These are phyloP conservation scores for Baccha elongata DNA, from an alignment of 2,888 invertebrate genomes.

Conservation along the genomic window DNA sequence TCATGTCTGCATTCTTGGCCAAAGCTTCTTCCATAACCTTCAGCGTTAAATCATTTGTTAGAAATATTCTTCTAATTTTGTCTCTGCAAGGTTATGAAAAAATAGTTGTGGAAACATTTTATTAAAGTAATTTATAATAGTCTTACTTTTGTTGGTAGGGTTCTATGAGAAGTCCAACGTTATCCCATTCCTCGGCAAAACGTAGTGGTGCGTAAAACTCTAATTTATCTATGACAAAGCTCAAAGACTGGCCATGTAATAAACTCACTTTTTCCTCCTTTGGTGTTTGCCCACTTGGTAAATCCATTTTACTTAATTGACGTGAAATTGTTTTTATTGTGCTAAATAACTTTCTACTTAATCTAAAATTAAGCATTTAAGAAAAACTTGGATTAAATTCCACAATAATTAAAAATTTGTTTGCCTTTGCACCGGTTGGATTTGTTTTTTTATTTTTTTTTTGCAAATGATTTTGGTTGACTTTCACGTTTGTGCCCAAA, in stretches of 20 bases:
- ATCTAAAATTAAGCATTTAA: slow-evolving; percentile 44
- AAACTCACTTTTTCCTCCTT: neutral
- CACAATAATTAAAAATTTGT: no score
- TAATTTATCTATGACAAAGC: slow-evolving; percentile 84
- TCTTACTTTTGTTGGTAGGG: slow-evolving; percentile 85
- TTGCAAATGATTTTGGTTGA: no score
- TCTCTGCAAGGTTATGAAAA: neutral
- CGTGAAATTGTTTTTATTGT: slow-evolving; percentile 21
- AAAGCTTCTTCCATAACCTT: slow-evolving; percentile 93
- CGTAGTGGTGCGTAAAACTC: slow-evolving; percentile 87
- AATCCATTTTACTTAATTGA: slow-evolving; percentile 31
- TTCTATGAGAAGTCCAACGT: slow-evolving; percentile 95
- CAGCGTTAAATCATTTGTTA: slow-evolving; percentile 97
- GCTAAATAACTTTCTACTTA: slow-evolving; percentile 8
- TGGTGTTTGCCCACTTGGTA: neutral
- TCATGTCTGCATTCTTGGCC: slow-evolving; percentile 87
- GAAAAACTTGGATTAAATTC: no score
- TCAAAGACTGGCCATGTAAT: slow-evolving; percentile 11
- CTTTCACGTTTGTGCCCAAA: no score
- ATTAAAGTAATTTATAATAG: neutral
- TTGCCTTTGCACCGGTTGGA: no score
- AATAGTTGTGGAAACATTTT: no score
- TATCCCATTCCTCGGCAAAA: slow-evolving; percentile 95
- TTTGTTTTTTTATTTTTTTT: no score
- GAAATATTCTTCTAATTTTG: slow-evolving; percentile 86